Conservation (phyloP, 2,797 vertebrate genomes). For the Enteromius paludinosus region DNA sequence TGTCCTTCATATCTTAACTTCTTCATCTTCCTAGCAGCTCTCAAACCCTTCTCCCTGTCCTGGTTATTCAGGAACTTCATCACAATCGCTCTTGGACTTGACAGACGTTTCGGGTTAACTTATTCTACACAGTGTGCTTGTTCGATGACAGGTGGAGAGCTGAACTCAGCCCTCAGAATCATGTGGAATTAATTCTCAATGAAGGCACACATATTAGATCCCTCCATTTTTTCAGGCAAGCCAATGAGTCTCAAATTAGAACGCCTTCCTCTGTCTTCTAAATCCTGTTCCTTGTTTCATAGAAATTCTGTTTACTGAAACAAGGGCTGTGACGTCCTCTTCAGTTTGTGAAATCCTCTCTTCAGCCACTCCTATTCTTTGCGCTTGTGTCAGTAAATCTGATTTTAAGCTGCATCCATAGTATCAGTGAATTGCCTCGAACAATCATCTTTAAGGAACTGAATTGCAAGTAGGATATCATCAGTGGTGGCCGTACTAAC, state of each 20-base stretch:
- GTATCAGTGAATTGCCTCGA: not conserved
- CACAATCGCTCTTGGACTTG: not conserved
- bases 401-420: not conserved
- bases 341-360: slow-evolving; percentile 10
- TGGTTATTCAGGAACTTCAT: slow-evolving; percentile 11
- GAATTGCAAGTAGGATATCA: not conserved
- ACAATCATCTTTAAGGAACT: not conserved
- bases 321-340: not conserved
- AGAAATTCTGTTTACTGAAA: too few relatives aligned
- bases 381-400: not conserved
- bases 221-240: not conserved
- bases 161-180: too few relatives aligned
- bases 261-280: not conserved
- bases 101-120: not conserved
- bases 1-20: not conserved
- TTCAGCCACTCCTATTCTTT: slow-evolving; percentile 12
- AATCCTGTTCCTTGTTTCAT: not conserved
- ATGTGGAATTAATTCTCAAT: too few relatives aligned
- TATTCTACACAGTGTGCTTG: not conserved
- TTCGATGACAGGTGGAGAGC: not conserved
- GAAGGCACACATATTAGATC: not conserved
- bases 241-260: slow-evolving; percentile 12
- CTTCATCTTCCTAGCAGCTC: not conserved
- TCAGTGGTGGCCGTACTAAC: not conserved
- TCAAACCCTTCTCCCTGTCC: slow-evolving; percentile 4